A percentile compares a stretch with the other conserved stretches of the same genome.
Evolutionary conservation across 2,888 invertebrate genomes (phyloP).

Genomic region (Biston betularia): DNA sequence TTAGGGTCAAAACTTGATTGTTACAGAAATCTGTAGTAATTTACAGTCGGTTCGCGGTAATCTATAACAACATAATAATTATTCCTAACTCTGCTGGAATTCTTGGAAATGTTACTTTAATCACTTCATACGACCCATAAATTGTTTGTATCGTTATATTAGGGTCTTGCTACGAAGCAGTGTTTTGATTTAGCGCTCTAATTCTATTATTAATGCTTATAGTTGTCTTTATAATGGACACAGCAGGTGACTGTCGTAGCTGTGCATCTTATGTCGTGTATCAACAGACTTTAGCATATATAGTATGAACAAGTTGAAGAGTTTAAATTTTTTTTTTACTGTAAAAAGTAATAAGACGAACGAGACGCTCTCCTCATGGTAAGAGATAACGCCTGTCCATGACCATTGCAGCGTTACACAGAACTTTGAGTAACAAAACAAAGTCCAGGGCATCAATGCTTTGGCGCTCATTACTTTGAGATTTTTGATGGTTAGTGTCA

Average conservation of each 20-base stretch:
- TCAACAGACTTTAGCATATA: too few species aligned
- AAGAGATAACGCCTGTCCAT: too few species aligned
- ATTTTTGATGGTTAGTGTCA: too few species aligned
- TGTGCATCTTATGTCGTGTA: not conserved
- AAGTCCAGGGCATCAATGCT: too few species aligned
- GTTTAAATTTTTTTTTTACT: too few species aligned
- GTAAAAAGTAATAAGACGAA: too few species aligned
- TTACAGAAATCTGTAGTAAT: constrained; percentile 33
- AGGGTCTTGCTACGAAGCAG: constrained; percentile 63
- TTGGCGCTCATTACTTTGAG: too few species aligned
- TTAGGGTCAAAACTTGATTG: not conserved
- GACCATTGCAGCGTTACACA: too few species aligned
- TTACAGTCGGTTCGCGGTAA: constrained; percentile 53
- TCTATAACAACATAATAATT: constrained; percentile 79
- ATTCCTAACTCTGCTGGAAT: constrained; percentile 64
- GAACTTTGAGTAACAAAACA: too few species aligned
- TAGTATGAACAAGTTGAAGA: too few species aligned
- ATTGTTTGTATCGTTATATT: constrained; percentile 73
- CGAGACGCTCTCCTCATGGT: too few species aligned
- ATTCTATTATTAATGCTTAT: constrained; percentile 58
- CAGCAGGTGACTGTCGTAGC: constrained; percentile 5
- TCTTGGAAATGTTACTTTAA: constrained; percentile 81
- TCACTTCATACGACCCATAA: constrained; percentile 78
- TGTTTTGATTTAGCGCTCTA: constrained; percentile 69
- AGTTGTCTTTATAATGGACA: constrained; percentile 38